Percentiles rank a stretch among this genome's conserved stretches.
phyloP scores from a whole-genome alignment of 2,797 vertebrate genomes.

The Mycteria americana region DNA sequence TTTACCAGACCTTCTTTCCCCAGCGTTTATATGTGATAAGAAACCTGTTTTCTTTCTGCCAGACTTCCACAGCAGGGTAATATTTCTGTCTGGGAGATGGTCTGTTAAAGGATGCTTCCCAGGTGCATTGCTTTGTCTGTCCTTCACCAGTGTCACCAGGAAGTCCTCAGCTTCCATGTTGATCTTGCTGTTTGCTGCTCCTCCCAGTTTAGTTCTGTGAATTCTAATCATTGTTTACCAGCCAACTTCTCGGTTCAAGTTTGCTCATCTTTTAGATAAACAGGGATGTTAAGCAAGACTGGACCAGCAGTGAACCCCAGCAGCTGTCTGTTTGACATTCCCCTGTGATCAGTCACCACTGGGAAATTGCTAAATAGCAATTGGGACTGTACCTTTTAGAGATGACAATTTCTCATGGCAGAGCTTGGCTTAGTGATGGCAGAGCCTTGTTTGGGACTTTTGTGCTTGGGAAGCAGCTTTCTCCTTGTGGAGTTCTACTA shows the following conservation, averaged over 20 bases:
- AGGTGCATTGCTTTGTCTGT: not conserved
- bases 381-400: not conserved
- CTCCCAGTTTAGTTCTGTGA: not conserved
- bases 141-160: not conserved
- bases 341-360: rapidly evolving
- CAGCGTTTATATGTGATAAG: not conserved
- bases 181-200: not conserved
- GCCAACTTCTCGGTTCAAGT: not conserved
- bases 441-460: not conserved
- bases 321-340: not conserved
- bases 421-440: not conserved
- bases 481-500: not conserved
- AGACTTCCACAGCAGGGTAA: not conserved
- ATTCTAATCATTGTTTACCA: not conserved
- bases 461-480: not conserved
- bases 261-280: not conserved
- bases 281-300: not conserved
- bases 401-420: rapidly evolving
- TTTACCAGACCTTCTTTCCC: not conserved
- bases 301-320: not conserved
- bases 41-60: not conserved
- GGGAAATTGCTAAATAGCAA: not conserved
- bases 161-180: not conserved
- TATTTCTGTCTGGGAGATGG: not conserved
- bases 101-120: not conserved